Evolutionary conservation across 2,113 vertebrate genomes (phyloP).

Genomic region (Mixornis gularis): DNA sequence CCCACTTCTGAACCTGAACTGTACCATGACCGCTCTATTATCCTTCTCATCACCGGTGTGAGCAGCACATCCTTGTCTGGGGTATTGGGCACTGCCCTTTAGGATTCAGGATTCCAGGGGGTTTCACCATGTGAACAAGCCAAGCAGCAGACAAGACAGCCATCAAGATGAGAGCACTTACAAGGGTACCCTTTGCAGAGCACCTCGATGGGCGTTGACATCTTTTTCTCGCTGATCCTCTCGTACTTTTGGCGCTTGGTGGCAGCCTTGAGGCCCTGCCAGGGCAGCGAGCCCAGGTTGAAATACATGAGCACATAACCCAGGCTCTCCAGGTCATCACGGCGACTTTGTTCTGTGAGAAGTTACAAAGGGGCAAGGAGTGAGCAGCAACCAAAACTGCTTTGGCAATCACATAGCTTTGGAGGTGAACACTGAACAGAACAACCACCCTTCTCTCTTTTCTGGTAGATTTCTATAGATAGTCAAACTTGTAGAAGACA

Average conservation of each 20-base stretch:
- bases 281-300: conserved; percentile 95
- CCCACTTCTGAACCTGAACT: neutral
- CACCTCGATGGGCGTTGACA: conserved; percentile 96
- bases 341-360: conserved; percentile 89
- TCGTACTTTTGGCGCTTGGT: conserved; percentile 98
- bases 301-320: conserved; percentile 98
- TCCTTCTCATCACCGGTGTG: neutral
- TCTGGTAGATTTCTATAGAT: neutral
- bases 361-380: neutral
- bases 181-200: conserved; percentile 97
- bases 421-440: neutral
- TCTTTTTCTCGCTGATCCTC: conserved; percentile 98
- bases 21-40: fast-evolving
- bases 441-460: neutral
- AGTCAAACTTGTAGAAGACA: neutral
- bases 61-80: neutral
- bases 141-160: neutral
- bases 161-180: conserved; percentile 70
- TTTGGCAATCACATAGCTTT: neutral
- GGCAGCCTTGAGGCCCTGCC: conserved; percentile 96
- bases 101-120: neutral
- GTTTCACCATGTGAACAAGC: neutral
- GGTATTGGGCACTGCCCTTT: neutral
- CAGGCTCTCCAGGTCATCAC: conserved; percentile 93
- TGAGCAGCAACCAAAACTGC: neutral